phyloP scores from a whole-genome alignment of 2,888 invertebrate species.

The Listrodromus nycthemerus region DNA sequence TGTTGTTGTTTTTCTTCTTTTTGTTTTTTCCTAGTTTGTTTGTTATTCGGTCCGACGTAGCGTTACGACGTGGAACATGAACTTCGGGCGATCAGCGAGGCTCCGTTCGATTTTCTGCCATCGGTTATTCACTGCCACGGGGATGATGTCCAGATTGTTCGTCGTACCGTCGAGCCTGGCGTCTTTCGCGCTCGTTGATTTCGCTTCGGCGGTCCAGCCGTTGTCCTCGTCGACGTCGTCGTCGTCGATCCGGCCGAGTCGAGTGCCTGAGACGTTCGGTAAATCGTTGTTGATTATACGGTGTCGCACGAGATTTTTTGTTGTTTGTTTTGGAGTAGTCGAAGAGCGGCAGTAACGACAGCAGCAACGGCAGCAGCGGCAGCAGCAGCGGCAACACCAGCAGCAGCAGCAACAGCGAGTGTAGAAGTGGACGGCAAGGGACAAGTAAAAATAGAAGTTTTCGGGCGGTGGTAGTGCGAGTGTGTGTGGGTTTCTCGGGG shows the following conservation, averaged over 20 bases:
- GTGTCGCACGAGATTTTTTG: too few species aligned
- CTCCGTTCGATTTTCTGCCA: background rate
- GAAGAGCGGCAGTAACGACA: too few species aligned
- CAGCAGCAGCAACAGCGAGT: constrained; percentile 27
- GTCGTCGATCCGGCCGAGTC: too few species aligned
- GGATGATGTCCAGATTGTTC: background rate
- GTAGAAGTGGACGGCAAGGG: constrained; percentile 55
- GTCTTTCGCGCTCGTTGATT: too few species aligned
- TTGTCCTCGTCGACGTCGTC: too few species aligned
- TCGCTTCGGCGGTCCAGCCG: too few species aligned
- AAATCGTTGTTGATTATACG: too few species aligned
- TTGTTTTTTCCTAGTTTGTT: background rate
- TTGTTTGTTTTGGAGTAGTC: too few species aligned
- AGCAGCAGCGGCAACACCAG: constrained; percentile 15
- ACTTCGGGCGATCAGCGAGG: background rate
- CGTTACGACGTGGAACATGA: background rate
- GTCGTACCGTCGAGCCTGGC: background rate
- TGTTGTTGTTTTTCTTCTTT: background rate
- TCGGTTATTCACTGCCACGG: background rate
- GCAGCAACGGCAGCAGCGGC: too few species aligned
- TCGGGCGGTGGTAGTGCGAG: constrained; percentile 54
- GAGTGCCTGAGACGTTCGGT: too few species aligned
- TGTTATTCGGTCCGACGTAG: background rate
- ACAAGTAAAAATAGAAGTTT: constrained; percentile 71
- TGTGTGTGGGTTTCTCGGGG: constrained; percentile 51